phyloP scores from a whole-genome alignment of 2,113 vertebrate genomes.

The Ploceus nigricollis region DNA sequence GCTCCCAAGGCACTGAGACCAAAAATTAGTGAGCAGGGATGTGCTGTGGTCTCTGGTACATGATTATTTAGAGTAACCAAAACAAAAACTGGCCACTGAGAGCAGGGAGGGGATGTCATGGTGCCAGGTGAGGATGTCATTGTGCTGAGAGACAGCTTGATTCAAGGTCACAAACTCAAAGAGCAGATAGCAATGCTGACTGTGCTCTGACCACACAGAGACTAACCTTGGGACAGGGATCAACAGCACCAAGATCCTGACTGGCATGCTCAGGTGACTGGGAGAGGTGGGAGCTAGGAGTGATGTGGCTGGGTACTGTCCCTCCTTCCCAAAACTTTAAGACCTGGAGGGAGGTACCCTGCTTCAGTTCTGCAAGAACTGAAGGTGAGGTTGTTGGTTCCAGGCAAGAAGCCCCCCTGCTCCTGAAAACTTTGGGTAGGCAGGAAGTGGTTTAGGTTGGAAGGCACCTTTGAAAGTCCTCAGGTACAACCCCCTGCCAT shows the following conservation, averaged over 20 bases:
- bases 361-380: not conserved
- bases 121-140: not conserved
- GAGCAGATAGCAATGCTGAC: not conserved
- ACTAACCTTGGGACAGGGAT: not conserved
- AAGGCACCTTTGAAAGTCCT: not conserved
- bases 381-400: not conserved
- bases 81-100: rapidly evolving
- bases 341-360: not conserved
- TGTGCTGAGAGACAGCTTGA: not conserved
- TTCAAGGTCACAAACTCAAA: not conserved
- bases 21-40: not conserved
- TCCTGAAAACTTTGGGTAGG: not conserved
- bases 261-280: not conserved
- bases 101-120: not conserved
- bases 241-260: rapidly evolving
- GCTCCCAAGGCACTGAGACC: not conserved
- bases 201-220: not conserved
- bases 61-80: not conserved
- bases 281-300: not conserved
- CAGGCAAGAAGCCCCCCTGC: not conserved
- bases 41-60: rapidly evolving
- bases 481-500: not conserved
- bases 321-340: not conserved
- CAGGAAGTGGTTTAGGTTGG: not conserved
- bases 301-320: rapidly evolving